Evolutionary conservation across 2,888 invertebrate genomes (phyloP), one percentile per base, ranked within the genome.

Genomic region (Lottia scabra): DNA sequence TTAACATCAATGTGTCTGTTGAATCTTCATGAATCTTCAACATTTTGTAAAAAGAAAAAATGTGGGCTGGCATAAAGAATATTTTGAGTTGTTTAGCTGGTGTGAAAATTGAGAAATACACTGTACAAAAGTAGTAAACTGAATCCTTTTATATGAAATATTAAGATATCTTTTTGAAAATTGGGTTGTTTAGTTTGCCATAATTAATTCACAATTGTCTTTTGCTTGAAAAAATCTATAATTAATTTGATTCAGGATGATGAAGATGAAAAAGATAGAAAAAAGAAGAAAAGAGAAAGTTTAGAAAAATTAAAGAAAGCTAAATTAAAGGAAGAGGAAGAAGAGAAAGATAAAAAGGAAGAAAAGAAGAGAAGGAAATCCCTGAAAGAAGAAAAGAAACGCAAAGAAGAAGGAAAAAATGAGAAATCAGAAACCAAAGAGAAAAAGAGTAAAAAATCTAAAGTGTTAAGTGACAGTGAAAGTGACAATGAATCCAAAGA

Each of bases 271-370:
- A 75, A 78, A 66, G 71, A 75, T 71, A 72, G 67, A 48, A 65
- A 70, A 67, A 63, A 63, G 16, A 63, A 75, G 70, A 68, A 70
- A 71, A 63, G 65, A 73, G 70, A 74, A 62, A 74, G 65, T 65
- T 30, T 62, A 69, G 70, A 78, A 27, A 70, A 68, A 38, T 65
- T 65, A 13, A 68, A 67, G 74, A 71, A 72, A 46, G 72, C 73
- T 63, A 73, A 66, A 67, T 71, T 46, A 72, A 82, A 77, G 13
- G 75, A 78, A 38, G 83, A 84, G 70, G 84, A 82, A 62, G 87
- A 87, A 63, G 73, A 78, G 19, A 70, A 67, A 12, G 67, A 63
- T 23, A 63, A 71, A 4, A 64, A 72, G 38, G 76, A 56, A 70
- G 44, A 68, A 63, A 65, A 70, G 38, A 64, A 69, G 44, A 64